These are phyloP conservation scores for Fragum whitleyi DNA, from an alignment of 2,888 invertebrate genomes.

Conservation along the genomic window DNA sequence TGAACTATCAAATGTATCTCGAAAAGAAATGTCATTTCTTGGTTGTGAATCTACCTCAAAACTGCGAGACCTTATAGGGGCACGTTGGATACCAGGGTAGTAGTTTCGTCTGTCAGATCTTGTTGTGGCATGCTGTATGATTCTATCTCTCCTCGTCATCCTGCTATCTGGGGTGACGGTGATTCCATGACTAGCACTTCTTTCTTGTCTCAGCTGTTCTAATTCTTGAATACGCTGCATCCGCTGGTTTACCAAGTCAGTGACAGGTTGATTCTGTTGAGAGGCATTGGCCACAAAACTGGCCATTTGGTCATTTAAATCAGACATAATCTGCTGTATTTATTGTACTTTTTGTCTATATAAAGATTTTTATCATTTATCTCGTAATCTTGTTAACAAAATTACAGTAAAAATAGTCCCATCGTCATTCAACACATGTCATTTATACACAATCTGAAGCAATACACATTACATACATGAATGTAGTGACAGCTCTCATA, in stretches of 20 bases:
- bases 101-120: constrained; percentile 39
- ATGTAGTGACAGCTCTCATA: background rate
- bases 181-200: background rate
- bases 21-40: constrained; percentile 28
- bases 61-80: constrained; percentile 51
- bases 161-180: background rate
- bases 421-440: background rate
- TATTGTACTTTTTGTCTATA: background rate
- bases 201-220: constrained; percentile 50
- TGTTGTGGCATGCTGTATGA: constrained; percentile 39
- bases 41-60: constrained; percentile 39
- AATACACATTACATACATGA: background rate
- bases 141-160: constrained; percentile 34
- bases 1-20: constrained; percentile 49
- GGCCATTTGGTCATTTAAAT: constrained; percentile 19
- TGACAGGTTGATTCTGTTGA: constrained; percentile 30
- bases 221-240: constrained; percentile 62
- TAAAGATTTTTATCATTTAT: background rate
- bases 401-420: background rate
- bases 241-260: constrained; percentile 38
- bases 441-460: background rate
- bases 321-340: background rate
- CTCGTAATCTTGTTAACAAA: background rate
- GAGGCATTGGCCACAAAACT: constrained; percentile 22
- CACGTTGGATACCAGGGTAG: constrained; percentile 40